phyloP scores from a whole-genome alignment of 2,797 vertebrate genomes.

The Sebastiscus albofasciatus region DNA sequence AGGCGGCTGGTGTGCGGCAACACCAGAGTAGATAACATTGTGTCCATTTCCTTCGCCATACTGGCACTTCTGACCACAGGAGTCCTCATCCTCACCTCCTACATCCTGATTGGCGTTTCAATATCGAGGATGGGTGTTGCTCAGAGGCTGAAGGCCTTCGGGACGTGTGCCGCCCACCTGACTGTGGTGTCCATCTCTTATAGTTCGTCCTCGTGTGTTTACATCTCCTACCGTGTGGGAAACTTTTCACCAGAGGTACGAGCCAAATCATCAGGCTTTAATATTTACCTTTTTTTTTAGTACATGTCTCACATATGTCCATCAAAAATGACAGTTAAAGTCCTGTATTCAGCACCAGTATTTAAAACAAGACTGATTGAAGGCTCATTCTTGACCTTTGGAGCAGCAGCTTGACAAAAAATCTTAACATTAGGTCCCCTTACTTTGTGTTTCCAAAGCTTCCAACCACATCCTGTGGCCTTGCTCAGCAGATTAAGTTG shows the following conservation, averaged over 20 bases:
- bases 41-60: constrained; percentile 76
- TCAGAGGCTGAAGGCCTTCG: constrained; percentile 69
- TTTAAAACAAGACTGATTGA: background rate
- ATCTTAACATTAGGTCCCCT: no score
- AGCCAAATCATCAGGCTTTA: background rate
- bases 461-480: background rate
- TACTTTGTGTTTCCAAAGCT: background rate
- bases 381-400: no score
- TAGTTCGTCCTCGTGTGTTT: constrained; percentile 56
- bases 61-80: constrained; percentile 66
- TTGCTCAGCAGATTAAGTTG: background rate
- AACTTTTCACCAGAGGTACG: constrained; percentile 61
- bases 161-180: constrained; percentile 72
- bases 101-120: constrained; percentile 62
- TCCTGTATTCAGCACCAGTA: background rate
- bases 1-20: constrained; percentile 75
- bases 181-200: constrained; percentile 68
- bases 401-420: no score
- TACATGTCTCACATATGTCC: background rate
- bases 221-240: constrained; percentile 67
- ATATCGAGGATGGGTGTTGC: constrained; percentile 62
- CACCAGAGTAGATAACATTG: constrained; percentile 70
- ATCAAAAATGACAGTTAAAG: background rate
- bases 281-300: no score
- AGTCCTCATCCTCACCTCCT: constrained; percentile 74